Conservation (phyloP, 2,888 invertebrate genomes). For the Agrypnus murinus region DNA sequence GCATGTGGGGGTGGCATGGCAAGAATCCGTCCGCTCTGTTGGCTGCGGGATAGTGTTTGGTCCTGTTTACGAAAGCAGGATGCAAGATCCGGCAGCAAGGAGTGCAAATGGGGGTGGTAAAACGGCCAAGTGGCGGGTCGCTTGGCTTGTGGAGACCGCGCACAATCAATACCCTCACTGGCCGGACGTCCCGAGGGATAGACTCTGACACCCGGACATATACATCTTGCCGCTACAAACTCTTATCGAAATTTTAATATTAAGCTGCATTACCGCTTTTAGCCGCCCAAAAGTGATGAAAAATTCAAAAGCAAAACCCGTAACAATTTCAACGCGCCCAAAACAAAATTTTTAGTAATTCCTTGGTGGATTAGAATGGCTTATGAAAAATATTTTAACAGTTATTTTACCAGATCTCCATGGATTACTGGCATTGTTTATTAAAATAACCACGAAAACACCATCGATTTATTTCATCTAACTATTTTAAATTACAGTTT, state of each 20-base stretch:
- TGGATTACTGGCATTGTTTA: too few species aligned
- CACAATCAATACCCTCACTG: constrained; percentile 53
- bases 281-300: constrained; percentile 10
- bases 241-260: constrained; percentile 44
- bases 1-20: constrained; percentile 50
- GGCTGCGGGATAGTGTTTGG: constrained; percentile 42
- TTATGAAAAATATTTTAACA: neutral
- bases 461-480: too few species aligned
- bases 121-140: constrained; percentile 53
- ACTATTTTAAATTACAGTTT: too few species aligned
- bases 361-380: neutral
- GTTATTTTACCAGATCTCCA: neutral
- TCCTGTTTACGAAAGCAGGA: constrained; percentile 49
- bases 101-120: constrained; percentile 48
- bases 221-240: constrained; percentile 42
- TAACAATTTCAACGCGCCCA: neutral
- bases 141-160: constrained; percentile 52
- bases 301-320: constrained; percentile 14
- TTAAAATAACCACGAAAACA: too few species aligned
- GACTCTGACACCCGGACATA: constrained; percentile 50
- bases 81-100: constrained; percentile 42
- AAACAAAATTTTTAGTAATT: constrained; percentile 7
- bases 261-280: constrained; percentile 14
- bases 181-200: constrained; percentile 56
- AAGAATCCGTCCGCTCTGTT: constrained; percentile 48